Evolutionary conservation across 2,888 invertebrate genomes (phyloP).

Genomic region (Epirrhoe alternata): DNA sequence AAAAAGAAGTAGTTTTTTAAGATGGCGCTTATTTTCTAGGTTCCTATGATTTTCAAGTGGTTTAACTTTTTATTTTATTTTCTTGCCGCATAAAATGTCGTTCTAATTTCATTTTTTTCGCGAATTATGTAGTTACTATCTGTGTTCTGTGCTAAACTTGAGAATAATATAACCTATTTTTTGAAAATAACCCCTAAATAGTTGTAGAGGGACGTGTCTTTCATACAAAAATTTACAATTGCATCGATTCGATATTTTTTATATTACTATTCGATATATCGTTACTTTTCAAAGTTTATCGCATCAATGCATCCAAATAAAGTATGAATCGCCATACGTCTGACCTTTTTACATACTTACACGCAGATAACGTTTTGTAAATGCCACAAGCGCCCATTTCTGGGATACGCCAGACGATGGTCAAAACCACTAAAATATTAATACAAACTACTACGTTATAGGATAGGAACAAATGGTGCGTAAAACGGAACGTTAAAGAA

Average conservation of each 20-base stretch:
- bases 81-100: not conserved
- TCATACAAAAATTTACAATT: too few relatives aligned
- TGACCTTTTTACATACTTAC: not conserved
- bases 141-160: too few relatives aligned
- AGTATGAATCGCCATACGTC: not conserved
- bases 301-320: too few relatives aligned
- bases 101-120: not conserved
- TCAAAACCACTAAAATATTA: not conserved
- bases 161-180: too few relatives aligned
- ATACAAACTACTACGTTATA: not conserved
- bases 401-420: not conserved
- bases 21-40: too few relatives aligned
- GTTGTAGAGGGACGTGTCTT: too few relatives aligned
- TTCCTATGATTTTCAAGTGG: not conserved
- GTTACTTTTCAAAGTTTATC: too few relatives aligned
- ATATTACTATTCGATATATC: too few relatives aligned
- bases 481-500: constrained; percentile 8
- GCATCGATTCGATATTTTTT: too few relatives aligned
- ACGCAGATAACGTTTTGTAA: not conserved
- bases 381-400: not conserved
- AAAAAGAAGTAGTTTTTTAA: too few relatives aligned
- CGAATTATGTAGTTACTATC: too few relatives aligned
- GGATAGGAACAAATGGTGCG: not conserved
- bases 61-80: not conserved
- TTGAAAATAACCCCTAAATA: too few relatives aligned